Percentiles rank a stretch among this genome's conserved stretches.
These are phyloP conservation scores for Sinodicranocentrus sp. DNA, from an alignment of 2,888 invertebrate genomes.

Conservation along the genomic window DNA sequence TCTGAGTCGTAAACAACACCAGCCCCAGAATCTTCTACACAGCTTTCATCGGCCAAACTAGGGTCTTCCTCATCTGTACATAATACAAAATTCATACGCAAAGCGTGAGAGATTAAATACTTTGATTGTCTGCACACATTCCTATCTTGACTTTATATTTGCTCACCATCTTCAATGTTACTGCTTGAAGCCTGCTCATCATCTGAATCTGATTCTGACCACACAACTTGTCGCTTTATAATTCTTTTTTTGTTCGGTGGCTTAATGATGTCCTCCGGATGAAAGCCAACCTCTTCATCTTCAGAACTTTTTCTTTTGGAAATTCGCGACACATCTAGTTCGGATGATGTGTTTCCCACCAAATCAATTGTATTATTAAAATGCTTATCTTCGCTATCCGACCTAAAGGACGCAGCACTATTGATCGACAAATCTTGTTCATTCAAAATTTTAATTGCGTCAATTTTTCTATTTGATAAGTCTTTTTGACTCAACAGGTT, in stretches of 20 bases:
- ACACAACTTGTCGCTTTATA: conserved; percentile 31
- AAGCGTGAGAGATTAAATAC: not conserved
- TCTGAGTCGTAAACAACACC: conserved; percentile 31
- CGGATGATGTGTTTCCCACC: not conserved
- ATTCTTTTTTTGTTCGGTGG: conserved; percentile 55
- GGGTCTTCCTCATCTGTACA: no score
- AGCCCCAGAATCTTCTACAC: conserved; percentile 13
- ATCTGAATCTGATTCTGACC: conserved; percentile 65
- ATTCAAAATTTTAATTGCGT: not conserved
- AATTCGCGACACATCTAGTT: conserved; percentile 18
- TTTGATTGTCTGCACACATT: not conserved
- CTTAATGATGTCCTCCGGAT: conserved; percentile 12
- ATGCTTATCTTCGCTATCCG: not conserved
- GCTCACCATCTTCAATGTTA: no score
- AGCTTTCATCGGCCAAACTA: conserved; percentile 23
- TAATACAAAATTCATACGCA: no score
- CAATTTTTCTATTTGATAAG: not conserved
- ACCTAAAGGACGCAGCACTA: not conserved
- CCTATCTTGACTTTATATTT: no score
- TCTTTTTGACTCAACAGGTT: not conserved
- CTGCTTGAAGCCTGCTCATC: conserved; percentile 4
- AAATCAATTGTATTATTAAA: conserved; percentile 26
- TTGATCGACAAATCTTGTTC: not conserved
- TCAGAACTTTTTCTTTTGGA: conserved; percentile 64
- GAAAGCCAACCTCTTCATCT: conserved; percentile 22